phyloP scores from a whole-genome alignment of 1,140 invertebrate species.

The Conopomorpha cramerella region DNA sequence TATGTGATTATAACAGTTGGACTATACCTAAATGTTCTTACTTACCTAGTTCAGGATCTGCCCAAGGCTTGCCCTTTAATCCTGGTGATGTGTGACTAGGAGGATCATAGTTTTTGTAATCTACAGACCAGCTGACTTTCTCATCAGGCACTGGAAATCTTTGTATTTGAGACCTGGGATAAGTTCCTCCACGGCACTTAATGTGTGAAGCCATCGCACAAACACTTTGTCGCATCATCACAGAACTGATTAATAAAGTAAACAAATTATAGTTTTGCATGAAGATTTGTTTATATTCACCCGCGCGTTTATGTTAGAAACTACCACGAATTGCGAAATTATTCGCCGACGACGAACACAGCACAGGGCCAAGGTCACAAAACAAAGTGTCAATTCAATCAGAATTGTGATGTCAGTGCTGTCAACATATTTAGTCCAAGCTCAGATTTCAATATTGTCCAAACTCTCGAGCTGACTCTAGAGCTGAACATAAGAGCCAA shows the following conservation, averaged over 20 bases:
- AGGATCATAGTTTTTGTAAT: slow-evolving; percentile 78
- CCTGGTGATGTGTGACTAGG: slow-evolving; percentile 68
- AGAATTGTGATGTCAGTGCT: no score
- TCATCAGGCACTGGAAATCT: slow-evolving; percentile 78
- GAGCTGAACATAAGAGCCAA: no score
- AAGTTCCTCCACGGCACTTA: slow-evolving; percentile 70
- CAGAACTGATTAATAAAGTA: slow-evolving; percentile 7
- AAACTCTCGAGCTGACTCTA: no score
- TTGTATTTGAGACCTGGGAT: slow-evolving; percentile 67
- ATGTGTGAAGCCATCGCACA: slow-evolving; percentile 58
- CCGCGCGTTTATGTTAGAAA: no score
- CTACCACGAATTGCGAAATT: no score
- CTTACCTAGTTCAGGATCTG: slow-evolving; percentile 75
- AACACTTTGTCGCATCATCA: slow-evolving; percentile 20
- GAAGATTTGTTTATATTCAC: not conserved
- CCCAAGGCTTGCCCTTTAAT: slow-evolving; percentile 76
- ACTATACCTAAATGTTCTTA: no score
- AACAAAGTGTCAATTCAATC: no score
- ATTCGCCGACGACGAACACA: no score
- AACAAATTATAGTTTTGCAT: slow-evolving; percentile 4
- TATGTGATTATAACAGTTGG: no score
- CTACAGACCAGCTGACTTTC: slow-evolving; percentile 74
- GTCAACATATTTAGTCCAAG: no score
- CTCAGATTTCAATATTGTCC: no score
- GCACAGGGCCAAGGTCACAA: no score